A percentile compares a stretch with the other conserved stretches of the same genome.
Evolutionary conservation across 1,140 invertebrate species (phyloP).

Genomic region (Drosophila ambigua): DNA sequence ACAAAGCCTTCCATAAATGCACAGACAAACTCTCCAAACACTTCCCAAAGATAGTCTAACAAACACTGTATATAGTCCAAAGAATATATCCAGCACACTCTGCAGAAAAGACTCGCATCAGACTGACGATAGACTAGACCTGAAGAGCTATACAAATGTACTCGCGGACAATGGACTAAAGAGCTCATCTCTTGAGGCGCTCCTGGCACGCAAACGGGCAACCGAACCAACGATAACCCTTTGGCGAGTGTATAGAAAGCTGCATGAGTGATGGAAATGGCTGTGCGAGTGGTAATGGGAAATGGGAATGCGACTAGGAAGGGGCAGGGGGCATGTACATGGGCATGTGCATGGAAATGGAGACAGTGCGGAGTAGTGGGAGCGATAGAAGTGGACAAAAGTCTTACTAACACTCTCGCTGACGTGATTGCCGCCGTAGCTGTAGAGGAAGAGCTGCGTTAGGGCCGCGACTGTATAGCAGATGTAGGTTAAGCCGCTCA

Average conservation of each 20-base stretch:
- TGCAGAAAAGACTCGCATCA: too few relatives aligned
- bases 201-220: too few relatives aligned
- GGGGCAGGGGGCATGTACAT: neutral
- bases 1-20: too few relatives aligned
- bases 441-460: conserved; percentile 75
- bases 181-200: too few relatives aligned
- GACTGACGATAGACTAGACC: too few relatives aligned
- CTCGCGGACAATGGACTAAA: too few relatives aligned
- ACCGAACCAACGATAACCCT: neutral
- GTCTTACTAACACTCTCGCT: conserved; percentile 73
- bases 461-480: conserved; percentile 73
- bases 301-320: conserved; percentile 6
- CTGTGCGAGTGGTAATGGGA: conserved; percentile 13
- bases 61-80: too few relatives aligned
- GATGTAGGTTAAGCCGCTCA: conserved; percentile 79
- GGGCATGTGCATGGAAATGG: neutral
- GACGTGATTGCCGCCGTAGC: conserved; percentile 76
- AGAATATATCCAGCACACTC: too few relatives aligned
- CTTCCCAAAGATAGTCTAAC: too few relatives aligned
- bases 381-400: conserved; percentile 8
- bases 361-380: neutral
- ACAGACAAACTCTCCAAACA: too few relatives aligned
- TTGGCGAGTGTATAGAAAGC: conserved; percentile 14
- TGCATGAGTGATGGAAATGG: conserved; percentile 26
- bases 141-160: too few relatives aligned